phyloP scores from a whole-genome alignment of 2,113 vertebrate species.

The Macaca nemestrina region DNA sequence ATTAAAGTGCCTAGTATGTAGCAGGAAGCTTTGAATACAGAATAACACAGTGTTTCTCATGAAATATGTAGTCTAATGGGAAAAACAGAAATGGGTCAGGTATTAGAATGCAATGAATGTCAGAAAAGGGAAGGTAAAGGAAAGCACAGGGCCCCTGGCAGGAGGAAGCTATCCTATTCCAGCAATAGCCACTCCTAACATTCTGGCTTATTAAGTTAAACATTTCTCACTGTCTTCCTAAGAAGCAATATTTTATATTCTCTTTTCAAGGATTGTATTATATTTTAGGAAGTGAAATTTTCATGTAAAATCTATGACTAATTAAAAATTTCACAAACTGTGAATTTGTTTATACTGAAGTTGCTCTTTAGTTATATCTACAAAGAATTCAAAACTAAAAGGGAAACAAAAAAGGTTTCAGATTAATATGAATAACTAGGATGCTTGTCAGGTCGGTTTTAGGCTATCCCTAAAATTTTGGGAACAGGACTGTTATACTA shows the following conservation, averaged over 20 bases:
- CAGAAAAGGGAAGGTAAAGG: background rate
- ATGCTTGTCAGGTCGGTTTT: background rate
- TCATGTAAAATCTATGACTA: background rate
- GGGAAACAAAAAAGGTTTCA: background rate
- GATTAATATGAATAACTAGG: background rate
- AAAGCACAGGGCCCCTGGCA: background rate
- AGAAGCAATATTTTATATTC: background rate
- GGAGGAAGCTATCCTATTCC: rapidly evolving
- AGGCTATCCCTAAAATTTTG: background rate
- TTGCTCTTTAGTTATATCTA: background rate
- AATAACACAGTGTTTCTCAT: background rate
- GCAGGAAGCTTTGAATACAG: background rate
- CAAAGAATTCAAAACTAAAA: background rate
- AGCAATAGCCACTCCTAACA: background rate
- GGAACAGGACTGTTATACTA: background rate
- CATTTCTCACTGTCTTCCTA: background rate
- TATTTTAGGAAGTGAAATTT: background rate
- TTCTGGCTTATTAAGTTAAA: background rate
- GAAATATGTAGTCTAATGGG: background rate
- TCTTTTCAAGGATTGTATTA: background rate
- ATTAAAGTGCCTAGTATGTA: background rate
- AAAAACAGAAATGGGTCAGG: background rate
- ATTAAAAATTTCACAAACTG: background rate
- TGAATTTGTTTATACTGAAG: background rate
- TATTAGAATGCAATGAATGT: background rate